Evolutionary conservation across 2,797 vertebrate genomes (phyloP).

Genomic region (Apogon talboti): DNA sequence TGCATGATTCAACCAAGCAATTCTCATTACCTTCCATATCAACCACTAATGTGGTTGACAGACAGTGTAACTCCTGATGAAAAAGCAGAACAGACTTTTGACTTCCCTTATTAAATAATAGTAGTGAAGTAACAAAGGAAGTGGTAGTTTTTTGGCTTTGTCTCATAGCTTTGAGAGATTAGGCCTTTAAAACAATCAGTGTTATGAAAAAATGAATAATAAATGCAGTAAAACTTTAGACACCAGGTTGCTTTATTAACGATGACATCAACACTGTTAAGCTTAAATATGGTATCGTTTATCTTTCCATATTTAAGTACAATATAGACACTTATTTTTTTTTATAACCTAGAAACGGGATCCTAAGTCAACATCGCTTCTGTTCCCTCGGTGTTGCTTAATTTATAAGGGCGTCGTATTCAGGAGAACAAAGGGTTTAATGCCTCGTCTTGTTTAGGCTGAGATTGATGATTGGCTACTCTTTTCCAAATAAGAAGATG

Average conservation of each 20-base stretch:
- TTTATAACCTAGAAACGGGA: too few species aligned
- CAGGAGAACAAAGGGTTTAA: constrained; percentile 45
- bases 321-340: too few species aligned
- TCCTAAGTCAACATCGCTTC: not conserved
- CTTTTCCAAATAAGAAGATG: fast-evolving
- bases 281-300: not conserved
- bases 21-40: too few species aligned
- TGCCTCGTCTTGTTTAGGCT: not conserved
- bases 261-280: not conserved
- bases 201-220: not conserved
- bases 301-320: not conserved
- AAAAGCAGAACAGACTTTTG: too few species aligned
- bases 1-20: too few species aligned
- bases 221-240: not conserved
- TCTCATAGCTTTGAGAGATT: too few species aligned
- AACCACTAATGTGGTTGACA: too few species aligned
- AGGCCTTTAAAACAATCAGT: too few species aligned
- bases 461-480: constrained; percentile 30
- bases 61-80: too few species aligned
- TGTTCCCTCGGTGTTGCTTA: constrained; percentile 6
- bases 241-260: not conserved
- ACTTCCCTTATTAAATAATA: too few species aligned
- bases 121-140: too few species aligned
- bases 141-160: too few species aligned
- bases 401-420: constrained; percentile 25